Conservation (phyloP, 2,113 vertebrate genomes). For the Cervus canadensis region DNA sequence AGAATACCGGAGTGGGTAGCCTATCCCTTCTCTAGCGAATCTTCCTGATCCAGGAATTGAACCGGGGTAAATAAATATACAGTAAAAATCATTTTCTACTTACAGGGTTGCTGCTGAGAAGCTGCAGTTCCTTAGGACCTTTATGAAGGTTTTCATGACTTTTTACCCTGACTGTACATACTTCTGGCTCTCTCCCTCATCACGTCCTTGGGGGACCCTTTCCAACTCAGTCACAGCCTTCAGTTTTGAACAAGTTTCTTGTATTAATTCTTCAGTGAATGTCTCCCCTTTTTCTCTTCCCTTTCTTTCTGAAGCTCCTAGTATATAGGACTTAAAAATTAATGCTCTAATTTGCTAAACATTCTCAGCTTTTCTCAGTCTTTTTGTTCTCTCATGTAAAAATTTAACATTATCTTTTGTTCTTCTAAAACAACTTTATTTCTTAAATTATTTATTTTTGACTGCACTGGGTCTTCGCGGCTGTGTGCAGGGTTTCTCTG, state of each 20-base stretch:
- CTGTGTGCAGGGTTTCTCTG: background rate
- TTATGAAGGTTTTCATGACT: background rate
- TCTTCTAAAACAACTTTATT: background rate
- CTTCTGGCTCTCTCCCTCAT: background rate
- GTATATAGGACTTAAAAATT: background rate
- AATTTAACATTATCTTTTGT: background rate
- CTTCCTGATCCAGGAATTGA: background rate
- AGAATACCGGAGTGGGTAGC: background rate
- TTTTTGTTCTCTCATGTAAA: background rate
- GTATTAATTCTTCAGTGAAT: background rate
- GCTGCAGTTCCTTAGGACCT: background rate
- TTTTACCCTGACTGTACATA: background rate
- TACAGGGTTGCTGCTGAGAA: background rate
- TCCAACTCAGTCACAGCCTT: background rate
- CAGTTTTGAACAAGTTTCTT: background rate
- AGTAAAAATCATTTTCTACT: background rate
- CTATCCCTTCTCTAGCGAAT: background rate
- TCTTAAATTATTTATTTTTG: background rate
- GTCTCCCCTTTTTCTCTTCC: background rate
- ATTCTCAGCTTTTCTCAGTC: background rate
- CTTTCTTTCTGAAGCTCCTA: background rate
- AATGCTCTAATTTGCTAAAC: background rate
- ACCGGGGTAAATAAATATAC: background rate
- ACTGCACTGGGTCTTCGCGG: background rate
- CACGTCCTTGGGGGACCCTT: background rate